phyloP scores from a whole-genome alignment of 2,888 invertebrate genomes.

The Scaptomyza flava region DNA sequence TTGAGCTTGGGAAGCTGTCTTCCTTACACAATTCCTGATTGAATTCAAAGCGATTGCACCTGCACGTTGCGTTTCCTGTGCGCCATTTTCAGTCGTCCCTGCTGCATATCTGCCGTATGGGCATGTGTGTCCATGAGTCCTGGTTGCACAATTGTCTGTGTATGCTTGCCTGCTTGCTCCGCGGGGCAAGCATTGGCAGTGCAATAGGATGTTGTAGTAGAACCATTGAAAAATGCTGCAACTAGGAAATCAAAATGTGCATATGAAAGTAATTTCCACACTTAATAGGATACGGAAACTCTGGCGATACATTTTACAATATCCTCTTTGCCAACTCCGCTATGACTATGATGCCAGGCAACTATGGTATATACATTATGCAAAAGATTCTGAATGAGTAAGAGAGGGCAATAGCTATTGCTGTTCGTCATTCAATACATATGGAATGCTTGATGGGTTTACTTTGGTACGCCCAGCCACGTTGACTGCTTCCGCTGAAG shows the following conservation, averaged over 20 bases:
- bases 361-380: conserved; percentile 65
- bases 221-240: conserved; percentile 50
- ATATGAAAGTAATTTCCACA: conserved; percentile 79
- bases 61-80: conserved; percentile 37
- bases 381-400: conserved; percentile 10
- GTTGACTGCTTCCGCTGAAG: conserved; percentile 66
- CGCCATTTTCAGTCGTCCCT: conserved; percentile 9
- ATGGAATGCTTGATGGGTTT: conserved; percentile 42
- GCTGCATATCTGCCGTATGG: not conserved
- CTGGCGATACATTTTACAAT: conserved; percentile 74
- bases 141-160: conserved; percentile 31
- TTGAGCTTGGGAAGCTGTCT: conserved; percentile 10
- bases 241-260: conserved; percentile 77
- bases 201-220: conserved; percentile 17
- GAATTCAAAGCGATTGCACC: conserved; percentile 35
- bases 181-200: conserved; percentile 21
- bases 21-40: conserved; percentile 41
- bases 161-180: conserved; percentile 15
- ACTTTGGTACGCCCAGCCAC: conserved; percentile 47
- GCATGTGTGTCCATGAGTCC: conserved; percentile 9
- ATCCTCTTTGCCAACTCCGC: conserved; percentile 57
- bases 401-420: conserved; percentile 3
- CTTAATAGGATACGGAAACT: conserved; percentile 77
- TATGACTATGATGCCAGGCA: conserved; percentile 56
- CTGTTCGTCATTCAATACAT: conserved; percentile 63